Base-by-base conservation (phyloP, 2,888 invertebrate species). In the Pristionchus arcanus region DNA sequence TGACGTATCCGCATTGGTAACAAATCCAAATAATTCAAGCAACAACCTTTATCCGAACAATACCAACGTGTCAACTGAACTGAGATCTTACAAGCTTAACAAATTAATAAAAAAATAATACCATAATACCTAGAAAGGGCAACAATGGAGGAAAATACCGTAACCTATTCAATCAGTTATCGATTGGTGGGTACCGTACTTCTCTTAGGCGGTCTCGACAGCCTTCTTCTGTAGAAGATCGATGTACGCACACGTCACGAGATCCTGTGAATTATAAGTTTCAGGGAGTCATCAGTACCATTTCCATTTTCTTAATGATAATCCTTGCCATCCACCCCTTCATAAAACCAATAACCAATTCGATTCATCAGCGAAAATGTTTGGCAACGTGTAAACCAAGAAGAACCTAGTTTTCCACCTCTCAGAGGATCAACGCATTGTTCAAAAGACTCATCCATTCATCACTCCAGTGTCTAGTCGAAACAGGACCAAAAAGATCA, bases 231-330 rank as follows among this genome's bases (percentile, higher is more conserved):
- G 37, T 3, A 89, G 53, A 19, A 85, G 68, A 68, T 98, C 97
- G 94, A 97, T 96, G 95, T 98, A 98, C 31, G 97, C 97, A 92
- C 97, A 97, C 11, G 97, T 96, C 81, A 97, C 96, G 55, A 97
- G 96, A 95, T 97, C 96, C 31, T 96, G 96, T 91, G 96, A 95
- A 37, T 16, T 1, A n/a, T 37, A 49, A 5, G 77, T 77, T 77
- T 49, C 77, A 77, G 34, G 2, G 19, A 2, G 3, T 71, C 1
- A 15, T 71, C 34, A 59, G 19, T 25, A 59, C 59, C 19, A 16
- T 49, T 49, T 49, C 42, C 9, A 49, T 49, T 49, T 9, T 7
- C 9, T 11, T 0, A 49, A 0, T 49, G 42, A 49, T 9, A 49
- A 9, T 49, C 42, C 9, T 42, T 5, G 42, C 4, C 3, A 42